Percentiles rank a stretch among this genome's conserved stretches.
Evolutionary conservation across 2,888 invertebrate species (phyloP).

Genomic region (Agonopterix alstromeriana): DNA sequence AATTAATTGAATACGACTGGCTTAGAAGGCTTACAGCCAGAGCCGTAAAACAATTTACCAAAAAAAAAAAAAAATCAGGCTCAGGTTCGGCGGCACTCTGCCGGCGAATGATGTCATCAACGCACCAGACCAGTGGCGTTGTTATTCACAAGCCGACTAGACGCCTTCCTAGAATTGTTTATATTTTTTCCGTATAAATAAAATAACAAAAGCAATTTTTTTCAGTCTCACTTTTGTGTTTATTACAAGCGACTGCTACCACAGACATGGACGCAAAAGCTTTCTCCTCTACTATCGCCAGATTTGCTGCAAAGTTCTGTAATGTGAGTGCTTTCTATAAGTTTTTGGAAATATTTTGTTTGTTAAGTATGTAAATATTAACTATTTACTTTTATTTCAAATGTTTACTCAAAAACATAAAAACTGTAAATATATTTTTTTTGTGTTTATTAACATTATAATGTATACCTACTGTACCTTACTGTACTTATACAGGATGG

Average conservation of each 20-base stretch:
- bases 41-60: too few relatives aligned
- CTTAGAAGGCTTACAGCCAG: too few relatives aligned
- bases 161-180: background rate
- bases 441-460: background rate
- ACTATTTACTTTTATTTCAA: background rate
- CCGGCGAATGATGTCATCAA: too few relatives aligned
- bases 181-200: background rate
- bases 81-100: too few relatives aligned
- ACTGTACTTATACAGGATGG: too few relatives aligned
- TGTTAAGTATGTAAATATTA: background rate
- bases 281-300: slow-evolving; percentile 48
- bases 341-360: background rate
- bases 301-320: slow-evolving; percentile 66
- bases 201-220: slow-evolving; percentile 15
- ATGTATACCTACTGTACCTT: background rate
- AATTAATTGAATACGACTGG: too few relatives aligned
- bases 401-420: background rate
- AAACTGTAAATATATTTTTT: background rate
- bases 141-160: background rate
- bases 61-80: too few relatives aligned
- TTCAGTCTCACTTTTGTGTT: slow-evolving; percentile 34
- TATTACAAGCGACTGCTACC: slow-evolving; percentile 22
- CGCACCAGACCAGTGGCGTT: background rate
- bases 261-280: slow-evolving; percentile 48
- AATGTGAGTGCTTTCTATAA: slow-evolving; percentile 53